These are phyloP conservation scores for Ivindomyrus marchei DNA, from an alignment of 2,113 vertebrate genomes.

Conservation along the genomic window DNA sequence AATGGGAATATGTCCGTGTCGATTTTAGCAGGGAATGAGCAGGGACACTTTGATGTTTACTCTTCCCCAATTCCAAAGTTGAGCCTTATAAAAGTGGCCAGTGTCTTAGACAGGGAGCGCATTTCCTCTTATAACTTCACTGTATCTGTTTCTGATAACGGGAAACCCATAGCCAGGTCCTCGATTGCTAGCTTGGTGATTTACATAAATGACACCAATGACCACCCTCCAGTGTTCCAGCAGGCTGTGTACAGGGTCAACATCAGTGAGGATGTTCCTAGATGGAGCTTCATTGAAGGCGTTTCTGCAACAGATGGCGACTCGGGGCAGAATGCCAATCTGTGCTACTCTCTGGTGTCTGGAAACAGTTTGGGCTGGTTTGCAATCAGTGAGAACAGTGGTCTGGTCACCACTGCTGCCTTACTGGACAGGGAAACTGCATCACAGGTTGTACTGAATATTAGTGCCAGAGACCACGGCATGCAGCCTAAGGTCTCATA, in stretches of 20 bases:
- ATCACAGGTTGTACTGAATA: constrained; percentile 80
- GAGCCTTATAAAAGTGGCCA: constrained; percentile 92
- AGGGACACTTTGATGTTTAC: constrained; percentile 90
- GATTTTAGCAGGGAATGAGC: constrained; percentile 89
- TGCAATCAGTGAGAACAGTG: constrained; percentile 85
- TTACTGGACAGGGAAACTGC: constrained; percentile 77
- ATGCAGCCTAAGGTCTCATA: constrained; percentile 88
- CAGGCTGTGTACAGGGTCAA: constrained; percentile 77
- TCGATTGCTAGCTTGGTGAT: constrained; percentile 91
- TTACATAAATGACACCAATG: constrained; percentile 93
- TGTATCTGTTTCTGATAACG: constrained; percentile 83
- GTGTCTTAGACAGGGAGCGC: constrained; percentile 83
- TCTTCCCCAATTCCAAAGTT: constrained; percentile 87
- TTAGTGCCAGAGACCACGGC: constrained; percentile 92
- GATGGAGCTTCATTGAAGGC: constrained; percentile 86
- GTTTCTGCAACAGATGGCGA: constrained; percentile 89
- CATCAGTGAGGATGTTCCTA: constrained; percentile 84
- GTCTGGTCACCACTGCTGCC: constrained; percentile 79
- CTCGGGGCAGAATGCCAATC: constrained; percentile 91
- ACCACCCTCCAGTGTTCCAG: constrained; percentile 88
- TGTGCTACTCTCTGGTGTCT: constrained; percentile 88
- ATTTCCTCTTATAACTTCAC: constrained; percentile 95
- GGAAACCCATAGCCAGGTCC: constrained; percentile 68
- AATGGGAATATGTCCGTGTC: constrained; percentile 94
- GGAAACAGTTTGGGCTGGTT: constrained; percentile 93